Base-by-base conservation (phyloP, 2,797 vertebrate genomes). In the Tadarida brasiliensis region DNA sequence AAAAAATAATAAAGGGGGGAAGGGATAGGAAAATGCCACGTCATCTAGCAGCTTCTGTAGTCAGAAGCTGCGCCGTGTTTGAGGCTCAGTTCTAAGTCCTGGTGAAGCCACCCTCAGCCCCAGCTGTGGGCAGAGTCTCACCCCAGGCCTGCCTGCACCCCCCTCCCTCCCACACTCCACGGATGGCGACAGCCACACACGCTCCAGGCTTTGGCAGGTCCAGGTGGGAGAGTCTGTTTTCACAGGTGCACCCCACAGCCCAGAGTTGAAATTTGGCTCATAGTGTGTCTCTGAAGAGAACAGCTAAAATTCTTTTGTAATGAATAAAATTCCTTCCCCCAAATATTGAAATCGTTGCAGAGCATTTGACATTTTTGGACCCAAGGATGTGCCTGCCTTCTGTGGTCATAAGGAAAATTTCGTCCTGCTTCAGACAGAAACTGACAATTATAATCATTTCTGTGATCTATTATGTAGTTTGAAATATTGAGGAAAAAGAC, bases 181-280 rank as follows among this genome's bases (percentile, higher is more conserved):
- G 28, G 87, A 71, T 92, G 95, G 95, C 1, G 71, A 94, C 95
- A 96, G 91, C 39, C 16, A 0, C 63, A 70, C 39, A 57, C 0
- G 91, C 96, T 92, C 74, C 86, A 78, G 96, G 96, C 92, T 56
- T 63, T 81, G 95, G 95, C 96, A 97, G 92, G 47, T 83, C 93
- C 86, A 81, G 92, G 95, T 94, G 89, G 95, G 80, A 91, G 89
- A 90, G 96, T 91, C 94, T 97, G 97, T 98, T 98, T 98, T 96
- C 61, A 96, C 97, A 98, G 97, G 96, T 97, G 97, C 30, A 82
- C 39, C 95, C 95, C 5, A 7, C 24, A 87, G 88, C 94, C 78
- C 14, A 22, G 76, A 71, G 78, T 54, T 89, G 82, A 80, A 68
- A 70, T 88, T 63, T 93, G 94, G 90, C 94, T 95, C 59, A 0